These are phyloP conservation scores for Archilochus colubris DNA, from an alignment of 2,113 vertebrate species.

Conservation along the genomic window DNA sequence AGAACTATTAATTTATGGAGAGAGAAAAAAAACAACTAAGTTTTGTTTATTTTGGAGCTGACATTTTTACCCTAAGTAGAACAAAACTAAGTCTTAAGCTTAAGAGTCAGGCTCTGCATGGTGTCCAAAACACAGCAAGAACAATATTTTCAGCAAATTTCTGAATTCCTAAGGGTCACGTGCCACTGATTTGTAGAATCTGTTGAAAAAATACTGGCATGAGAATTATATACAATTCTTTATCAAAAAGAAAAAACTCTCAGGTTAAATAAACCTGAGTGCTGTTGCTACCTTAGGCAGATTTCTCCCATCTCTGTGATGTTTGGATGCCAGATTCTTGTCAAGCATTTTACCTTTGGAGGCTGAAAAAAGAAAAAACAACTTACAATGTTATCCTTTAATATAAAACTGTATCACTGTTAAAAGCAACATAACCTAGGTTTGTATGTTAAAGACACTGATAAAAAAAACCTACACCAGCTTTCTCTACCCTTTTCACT, in stretches of 20 bases:
- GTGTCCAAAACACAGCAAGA: not conserved
- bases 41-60: not conserved
- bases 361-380: constrained; percentile 80
- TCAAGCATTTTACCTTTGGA: constrained; percentile 96
- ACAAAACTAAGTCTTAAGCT: not conserved
- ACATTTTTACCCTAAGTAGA: not conserved
- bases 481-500: not conserved
- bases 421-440: not conserved
- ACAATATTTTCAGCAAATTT: not conserved
- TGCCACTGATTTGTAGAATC: not conserved
- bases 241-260: not conserved
- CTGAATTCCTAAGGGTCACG: not conserved
- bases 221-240: not conserved
- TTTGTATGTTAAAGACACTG: fast-evolving
- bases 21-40: not conserved
- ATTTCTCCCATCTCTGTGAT: constrained; percentile 97
- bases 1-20: not conserved
- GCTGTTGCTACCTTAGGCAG: constrained; percentile 88
- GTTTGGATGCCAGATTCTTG: constrained; percentile 99
- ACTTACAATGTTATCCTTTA: not conserved
- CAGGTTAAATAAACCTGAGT: not conserved
- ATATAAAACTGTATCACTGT: not conserved
- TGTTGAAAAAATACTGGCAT: not conserved
- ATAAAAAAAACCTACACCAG: not conserved
- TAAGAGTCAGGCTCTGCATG: not conserved